Percentiles rank a stretch among this genome's conserved stretches.
These are phyloP conservation scores for Colostygia pectinataria DNA, from an alignment of 2,888 invertebrate genomes.

Conservation along the genomic window DNA sequence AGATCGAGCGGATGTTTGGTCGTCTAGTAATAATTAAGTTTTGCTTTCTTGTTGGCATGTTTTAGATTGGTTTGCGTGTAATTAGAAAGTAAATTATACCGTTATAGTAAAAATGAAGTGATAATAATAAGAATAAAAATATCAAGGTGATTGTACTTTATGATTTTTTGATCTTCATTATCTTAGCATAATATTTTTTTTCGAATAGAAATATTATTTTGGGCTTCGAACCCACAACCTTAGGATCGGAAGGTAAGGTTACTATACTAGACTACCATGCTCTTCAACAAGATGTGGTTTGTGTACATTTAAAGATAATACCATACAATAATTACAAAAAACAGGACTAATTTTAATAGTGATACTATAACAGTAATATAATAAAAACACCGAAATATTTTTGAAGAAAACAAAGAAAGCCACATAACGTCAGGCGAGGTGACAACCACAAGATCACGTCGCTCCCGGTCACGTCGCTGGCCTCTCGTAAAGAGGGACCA, in stretches of 20 bases:
- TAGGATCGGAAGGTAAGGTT: no score
- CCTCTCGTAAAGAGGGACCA: conserved; percentile 53
- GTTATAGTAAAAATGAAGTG: not conserved
- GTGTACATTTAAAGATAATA: no score
- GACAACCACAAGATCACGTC: conserved; percentile 30
- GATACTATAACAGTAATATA: no score
- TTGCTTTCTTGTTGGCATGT: conserved; percentile 59
- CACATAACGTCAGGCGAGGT: conserved; percentile 16
- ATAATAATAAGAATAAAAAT: not conserved
- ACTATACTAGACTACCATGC: no score
- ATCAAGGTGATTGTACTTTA: not conserved
- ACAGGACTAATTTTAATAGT: no score
- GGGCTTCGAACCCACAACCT: no score
- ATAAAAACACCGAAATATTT: no score
- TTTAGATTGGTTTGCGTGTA: conserved; percentile 8
- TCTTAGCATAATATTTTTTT: no score
- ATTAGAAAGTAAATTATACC: not conserved
- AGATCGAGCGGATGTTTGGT: conserved; percentile 78
- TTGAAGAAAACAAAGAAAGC: conserved; percentile 29
- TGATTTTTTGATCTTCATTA: no score
- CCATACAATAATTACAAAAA: no score
- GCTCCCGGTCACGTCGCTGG: conserved; percentile 56
- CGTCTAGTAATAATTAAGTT: conserved; percentile 70
- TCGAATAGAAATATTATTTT: no score
- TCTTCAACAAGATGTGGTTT: no score